These are phyloP conservation scores for Chironomus striatipennis DNA, from an alignment of 1,140 invertebrate genomes.

Conservation along the genomic window DNA sequence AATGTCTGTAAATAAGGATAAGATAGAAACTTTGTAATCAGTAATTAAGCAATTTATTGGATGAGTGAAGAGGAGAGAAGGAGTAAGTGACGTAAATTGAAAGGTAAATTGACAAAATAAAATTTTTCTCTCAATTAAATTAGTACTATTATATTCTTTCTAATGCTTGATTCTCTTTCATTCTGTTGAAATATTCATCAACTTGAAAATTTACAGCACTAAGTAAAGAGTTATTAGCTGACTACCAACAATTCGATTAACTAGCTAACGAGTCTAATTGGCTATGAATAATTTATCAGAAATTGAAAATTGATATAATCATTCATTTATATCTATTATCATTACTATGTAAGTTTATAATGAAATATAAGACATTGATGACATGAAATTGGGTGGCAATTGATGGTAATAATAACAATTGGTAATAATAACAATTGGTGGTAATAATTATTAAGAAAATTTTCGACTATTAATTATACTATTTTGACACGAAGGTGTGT, in stretches of 20 bases:
- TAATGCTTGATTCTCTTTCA: too few relatives aligned
- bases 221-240: too few relatives aligned
- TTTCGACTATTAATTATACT: neutral
- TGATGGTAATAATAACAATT: neutral
- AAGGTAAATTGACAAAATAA: too few relatives aligned
- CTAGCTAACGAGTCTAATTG: neutral
- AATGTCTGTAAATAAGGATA: too few relatives aligned
- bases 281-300: neutral
- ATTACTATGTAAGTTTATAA: conserved; percentile 2
- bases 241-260: neutral
- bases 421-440: neutral
- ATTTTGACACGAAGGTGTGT: neutral
- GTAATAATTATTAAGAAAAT: conserved; percentile 6
- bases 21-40: too few relatives aligned
- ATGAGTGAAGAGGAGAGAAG: too few relatives aligned
- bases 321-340: conserved; percentile 1
- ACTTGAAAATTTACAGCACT: too few relatives aligned
- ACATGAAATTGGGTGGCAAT: neutral
- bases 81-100: too few relatives aligned
- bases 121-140: too few relatives aligned
- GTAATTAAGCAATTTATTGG: too few relatives aligned
- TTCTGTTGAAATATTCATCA: too few relatives aligned
- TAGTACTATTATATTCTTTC: too few relatives aligned
- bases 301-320: conserved; percentile 16
- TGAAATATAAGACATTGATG: neutral